Evolutionary conservation across 2,113 vertebrate genomes (phyloP).

Genomic region (Herpailurus yagouaroundi): DNA sequence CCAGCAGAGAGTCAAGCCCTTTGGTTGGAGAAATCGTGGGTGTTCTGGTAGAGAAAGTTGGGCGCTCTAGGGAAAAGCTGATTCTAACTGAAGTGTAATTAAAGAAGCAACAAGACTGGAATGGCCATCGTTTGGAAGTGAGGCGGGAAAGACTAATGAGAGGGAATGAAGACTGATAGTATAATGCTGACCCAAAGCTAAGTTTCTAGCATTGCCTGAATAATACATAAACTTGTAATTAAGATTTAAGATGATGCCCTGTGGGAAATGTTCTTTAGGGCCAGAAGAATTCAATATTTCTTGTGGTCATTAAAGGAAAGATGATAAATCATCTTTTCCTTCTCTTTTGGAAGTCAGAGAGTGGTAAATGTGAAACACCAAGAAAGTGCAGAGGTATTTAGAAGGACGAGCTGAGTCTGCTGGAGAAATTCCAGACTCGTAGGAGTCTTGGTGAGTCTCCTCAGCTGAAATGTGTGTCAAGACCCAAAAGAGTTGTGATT

Average conservation of each 20-base stretch:
- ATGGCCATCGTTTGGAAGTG: conserved; percentile 44
- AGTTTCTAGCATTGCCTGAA: conserved; percentile 71
- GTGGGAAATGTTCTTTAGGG: conserved; percentile 66
- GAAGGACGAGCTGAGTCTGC: neutral
- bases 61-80: neutral
- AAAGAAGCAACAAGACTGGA: neutral
- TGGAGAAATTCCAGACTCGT: neutral
- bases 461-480: neutral
- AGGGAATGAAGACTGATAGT: conserved; percentile 62
- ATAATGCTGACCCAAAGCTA: neutral
- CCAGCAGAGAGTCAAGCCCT: neutral
- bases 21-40: neutral
- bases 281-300: conserved; percentile 70
- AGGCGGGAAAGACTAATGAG: neutral
- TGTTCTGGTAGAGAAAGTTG: neutral
- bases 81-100: conserved; percentile 46
- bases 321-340: conserved; percentile 68
- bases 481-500: neutral
- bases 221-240: conserved; percentile 79
- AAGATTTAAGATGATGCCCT: conserved; percentile 73
- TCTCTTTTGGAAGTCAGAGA: conserved; percentile 27
- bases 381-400: conserved; percentile 31
- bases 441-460: neutral
- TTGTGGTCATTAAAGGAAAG: conserved; percentile 67
- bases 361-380: conserved; percentile 31